phyloP scores from a whole-genome alignment of 2,797 vertebrate genomes.

The Loriculus beryllinus region DNA sequence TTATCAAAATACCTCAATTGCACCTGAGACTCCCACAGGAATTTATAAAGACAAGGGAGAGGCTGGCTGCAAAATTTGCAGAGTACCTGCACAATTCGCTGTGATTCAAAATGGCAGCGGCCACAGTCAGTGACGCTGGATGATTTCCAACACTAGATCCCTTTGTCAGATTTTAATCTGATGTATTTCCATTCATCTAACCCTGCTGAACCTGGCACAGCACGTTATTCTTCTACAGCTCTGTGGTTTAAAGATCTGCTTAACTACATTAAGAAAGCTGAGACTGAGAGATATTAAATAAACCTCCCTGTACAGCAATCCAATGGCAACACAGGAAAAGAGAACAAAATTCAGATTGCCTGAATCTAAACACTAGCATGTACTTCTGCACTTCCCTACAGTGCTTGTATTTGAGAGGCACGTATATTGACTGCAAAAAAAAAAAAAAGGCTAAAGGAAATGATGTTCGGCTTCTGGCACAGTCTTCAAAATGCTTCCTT shows the following conservation, averaged over 20 bases:
- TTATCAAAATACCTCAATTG: background rate
- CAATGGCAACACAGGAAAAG: background rate
- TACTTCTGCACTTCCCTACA: background rate
- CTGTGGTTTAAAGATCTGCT: background rate
- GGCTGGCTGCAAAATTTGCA: background rate
- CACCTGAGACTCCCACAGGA: background rate
- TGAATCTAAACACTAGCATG: fast-evolving
- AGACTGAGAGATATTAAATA: background rate
- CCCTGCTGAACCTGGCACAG: background rate
- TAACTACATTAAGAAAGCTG: background rate
- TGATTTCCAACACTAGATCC: background rate
- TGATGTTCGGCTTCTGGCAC: background rate
- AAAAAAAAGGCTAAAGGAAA: background rate
- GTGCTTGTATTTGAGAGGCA: background rate
- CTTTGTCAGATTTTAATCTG: background rate
- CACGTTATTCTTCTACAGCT: background rate
- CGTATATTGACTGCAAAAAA: background rate
- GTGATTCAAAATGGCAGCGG: background rate
- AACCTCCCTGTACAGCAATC: background rate
- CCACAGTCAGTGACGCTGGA: background rate
- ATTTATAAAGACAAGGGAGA: background rate
- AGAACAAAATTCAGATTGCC: background rate
- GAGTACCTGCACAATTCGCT: background rate
- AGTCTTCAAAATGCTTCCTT: background rate
- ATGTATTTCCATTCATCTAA: background rate